Evolutionary conservation across 2,797 vertebrate species (phyloP).

Genomic region (Siniperca undulata): DNA sequence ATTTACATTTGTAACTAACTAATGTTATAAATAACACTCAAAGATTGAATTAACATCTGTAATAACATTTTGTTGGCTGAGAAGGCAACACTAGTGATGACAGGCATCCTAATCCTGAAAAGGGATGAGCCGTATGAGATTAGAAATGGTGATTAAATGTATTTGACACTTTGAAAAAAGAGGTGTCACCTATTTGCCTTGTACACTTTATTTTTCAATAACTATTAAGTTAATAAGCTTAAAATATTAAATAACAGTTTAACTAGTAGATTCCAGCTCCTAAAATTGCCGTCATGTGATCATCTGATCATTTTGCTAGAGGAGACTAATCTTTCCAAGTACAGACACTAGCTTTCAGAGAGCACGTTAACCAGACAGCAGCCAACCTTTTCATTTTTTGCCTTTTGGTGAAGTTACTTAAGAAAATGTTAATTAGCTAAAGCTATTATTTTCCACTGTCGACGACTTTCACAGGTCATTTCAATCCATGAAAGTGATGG

Average conservation of each 20-base stretch:
- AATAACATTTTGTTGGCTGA: constrained; percentile 18
- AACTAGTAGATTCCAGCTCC: neutral
- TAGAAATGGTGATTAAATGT: neutral
- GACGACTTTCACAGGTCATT: neutral
- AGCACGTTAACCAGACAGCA: neutral
- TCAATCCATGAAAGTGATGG: neutral
- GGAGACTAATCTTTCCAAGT: neutral
- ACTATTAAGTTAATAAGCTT: neutral
- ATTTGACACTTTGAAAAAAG: neutral
- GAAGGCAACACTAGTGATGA: neutral
- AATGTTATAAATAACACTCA: constrained; percentile 6
- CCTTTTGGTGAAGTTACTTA: neutral
- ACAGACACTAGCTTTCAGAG: neutral
- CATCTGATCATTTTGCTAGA: neutral
- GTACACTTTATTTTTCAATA: neutral
- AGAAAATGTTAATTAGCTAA: neutral
- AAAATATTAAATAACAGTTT: neutral
- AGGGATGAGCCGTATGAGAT: neutral
- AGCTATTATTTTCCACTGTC: neutral
- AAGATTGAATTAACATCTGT: constrained; percentile 5
- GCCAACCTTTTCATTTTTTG: neutral
- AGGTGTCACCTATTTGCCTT: neutral
- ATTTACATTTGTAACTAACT: neutral
- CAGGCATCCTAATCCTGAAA: neutral
- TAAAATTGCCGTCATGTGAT: neutral